phyloP scores from a whole-genome alignment of 2,113 vertebrate species.

The Chionis minor region DNA sequence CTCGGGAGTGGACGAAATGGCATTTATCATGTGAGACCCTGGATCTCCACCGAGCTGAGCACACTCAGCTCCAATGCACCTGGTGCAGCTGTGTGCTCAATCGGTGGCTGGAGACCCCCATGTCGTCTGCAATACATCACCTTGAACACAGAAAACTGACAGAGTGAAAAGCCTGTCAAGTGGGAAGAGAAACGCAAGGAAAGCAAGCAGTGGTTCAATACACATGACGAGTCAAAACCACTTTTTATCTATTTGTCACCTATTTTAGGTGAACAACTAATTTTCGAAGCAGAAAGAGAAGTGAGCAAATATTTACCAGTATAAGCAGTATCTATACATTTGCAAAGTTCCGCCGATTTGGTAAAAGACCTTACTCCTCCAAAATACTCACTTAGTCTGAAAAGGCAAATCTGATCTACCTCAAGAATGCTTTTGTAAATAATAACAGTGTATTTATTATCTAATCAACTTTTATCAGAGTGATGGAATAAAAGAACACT shows the following conservation, averaged over 20 bases:
- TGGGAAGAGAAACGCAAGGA: background rate
- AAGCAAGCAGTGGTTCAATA: background rate
- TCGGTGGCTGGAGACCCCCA: accelerated
- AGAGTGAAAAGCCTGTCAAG: background rate
- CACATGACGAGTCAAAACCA: background rate
- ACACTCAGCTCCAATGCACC: background rate
- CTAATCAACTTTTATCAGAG: no score
- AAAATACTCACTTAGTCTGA: no score
- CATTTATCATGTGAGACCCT: background rate
- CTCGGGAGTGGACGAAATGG: background rate
- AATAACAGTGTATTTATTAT: no score
- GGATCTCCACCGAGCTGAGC: background rate
- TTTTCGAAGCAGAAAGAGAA: background rate
- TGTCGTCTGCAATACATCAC: background rate
- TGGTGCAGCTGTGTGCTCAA: background rate
- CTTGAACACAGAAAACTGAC: background rate
- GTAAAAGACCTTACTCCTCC: background rate
- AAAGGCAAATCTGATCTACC: no score
- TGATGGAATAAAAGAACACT: no score
- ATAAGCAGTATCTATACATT: background rate
- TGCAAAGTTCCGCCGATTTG: background rate
- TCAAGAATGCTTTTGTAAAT: no score
- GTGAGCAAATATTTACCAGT: background rate
- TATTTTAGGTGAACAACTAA: background rate
- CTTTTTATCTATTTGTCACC: background rate